Conservation (phyloP, 2,797 vertebrate species). For the Poecile montanus region DNA sequence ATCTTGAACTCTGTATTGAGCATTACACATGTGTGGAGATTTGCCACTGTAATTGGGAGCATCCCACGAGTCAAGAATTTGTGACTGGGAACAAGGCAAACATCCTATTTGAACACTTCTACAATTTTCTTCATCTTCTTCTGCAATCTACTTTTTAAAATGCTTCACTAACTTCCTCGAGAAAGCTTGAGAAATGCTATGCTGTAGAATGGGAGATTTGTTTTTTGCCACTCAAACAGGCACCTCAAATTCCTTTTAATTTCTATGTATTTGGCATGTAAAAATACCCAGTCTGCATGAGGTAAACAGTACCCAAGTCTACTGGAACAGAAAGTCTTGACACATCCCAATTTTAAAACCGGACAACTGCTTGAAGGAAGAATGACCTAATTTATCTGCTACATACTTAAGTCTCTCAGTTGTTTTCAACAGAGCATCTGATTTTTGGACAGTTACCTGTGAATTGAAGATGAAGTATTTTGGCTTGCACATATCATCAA, state of each 20-base stretch:
- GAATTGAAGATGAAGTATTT: slow-evolving; percentile 94
- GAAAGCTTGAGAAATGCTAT: background rate
- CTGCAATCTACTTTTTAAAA: background rate
- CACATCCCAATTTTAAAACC: background rate
- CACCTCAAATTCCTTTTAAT: background rate
- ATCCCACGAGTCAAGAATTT: background rate
- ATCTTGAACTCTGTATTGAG: background rate
- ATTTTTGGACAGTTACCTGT: slow-evolving; percentile 81
- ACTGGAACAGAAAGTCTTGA: background rate
- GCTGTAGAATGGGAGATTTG: background rate
- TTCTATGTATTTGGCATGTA: background rate
- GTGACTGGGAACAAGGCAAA: background rate
- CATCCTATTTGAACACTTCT: background rate
- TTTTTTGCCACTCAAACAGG: background rate
- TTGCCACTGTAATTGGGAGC: background rate
- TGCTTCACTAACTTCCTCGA: background rate
- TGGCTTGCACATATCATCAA: slow-evolving; percentile 83
- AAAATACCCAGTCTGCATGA: background rate
- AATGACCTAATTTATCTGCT: background rate
- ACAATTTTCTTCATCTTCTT: background rate
- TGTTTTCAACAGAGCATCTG: background rate
- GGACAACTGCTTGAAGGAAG: background rate
- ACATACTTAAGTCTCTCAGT: background rate
- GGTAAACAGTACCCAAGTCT: background rate
- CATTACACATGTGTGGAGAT: accelerated